Conservation (phyloP, 2,797 vertebrate genomes). For the Rhynchonycteris naso region DNA sequence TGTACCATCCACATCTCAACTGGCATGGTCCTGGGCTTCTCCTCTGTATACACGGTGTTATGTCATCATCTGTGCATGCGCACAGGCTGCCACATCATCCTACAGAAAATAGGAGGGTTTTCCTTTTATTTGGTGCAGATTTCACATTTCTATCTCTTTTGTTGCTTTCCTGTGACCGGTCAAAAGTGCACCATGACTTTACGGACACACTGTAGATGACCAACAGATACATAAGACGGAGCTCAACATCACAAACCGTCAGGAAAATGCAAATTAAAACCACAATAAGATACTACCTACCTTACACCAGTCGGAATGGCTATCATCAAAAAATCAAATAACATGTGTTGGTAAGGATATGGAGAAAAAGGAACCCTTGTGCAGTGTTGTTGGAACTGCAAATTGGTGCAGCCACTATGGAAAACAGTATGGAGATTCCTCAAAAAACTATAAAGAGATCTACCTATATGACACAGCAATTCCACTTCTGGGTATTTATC, state of each 20-base stretch:
- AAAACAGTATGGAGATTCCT: neutral
- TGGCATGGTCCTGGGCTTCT: no score
- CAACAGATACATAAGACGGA: neutral
- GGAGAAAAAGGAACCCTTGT: neutral
- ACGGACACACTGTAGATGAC: no score
- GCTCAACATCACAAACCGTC: neutral
- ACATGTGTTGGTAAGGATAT: neutral
- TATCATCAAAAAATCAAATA: neutral
- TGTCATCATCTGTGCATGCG: no score
- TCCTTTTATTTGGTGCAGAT: no score
- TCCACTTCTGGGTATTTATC: neutral
- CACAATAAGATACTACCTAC: neutral
- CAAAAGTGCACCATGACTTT: no score
- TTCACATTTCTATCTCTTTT: no score
- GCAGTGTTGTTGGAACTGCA: neutral
- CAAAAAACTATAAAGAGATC: neutral
- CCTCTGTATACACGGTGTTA: no score
- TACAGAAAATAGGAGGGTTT: no score
- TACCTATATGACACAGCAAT: neutral
- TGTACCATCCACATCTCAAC: no score
- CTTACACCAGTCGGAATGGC: neutral
- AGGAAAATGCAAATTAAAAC: neutral
- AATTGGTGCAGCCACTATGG: neutral
- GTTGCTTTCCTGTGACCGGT: no score
- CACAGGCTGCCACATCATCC: no score